Conservation (phyloP, 2,113 vertebrate genomes). For the Steatornis caripensis region DNA sequence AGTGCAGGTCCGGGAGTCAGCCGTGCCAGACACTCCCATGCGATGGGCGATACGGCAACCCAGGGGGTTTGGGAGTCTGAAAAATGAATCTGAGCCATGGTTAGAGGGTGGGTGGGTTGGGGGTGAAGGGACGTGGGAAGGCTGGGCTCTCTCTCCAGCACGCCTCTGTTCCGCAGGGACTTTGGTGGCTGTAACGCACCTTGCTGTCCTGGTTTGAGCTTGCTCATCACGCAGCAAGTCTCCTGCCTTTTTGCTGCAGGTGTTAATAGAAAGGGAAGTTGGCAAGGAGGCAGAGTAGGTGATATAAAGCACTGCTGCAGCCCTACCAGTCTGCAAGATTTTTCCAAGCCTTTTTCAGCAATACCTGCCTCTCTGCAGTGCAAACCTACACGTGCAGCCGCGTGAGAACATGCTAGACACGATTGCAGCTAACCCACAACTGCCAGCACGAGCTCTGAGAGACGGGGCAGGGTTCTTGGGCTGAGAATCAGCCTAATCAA, state of each 20-base stretch:
- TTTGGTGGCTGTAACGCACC: not conserved
- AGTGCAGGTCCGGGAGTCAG: not conserved
- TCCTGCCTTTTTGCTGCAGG: not conserved
- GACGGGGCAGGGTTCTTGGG: not conserved
- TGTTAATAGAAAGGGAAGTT: not conserved
- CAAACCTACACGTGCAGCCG: not conserved
- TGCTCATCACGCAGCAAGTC: fast-evolving
- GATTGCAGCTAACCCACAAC: not conserved
- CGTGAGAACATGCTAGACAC: fast-evolving
- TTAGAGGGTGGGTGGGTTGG: not conserved
- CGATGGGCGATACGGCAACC: not conserved
- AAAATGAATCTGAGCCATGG: not conserved
- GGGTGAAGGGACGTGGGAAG: not conserved
- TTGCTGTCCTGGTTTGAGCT: too few relatives aligned
- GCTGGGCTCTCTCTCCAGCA: fast-evolving
- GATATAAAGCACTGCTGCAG: not conserved
- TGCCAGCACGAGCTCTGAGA: not conserved
- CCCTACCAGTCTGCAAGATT: not conserved
- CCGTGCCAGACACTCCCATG: fast-evolving
- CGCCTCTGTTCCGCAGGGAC: not conserved
- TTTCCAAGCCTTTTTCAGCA: not conserved
- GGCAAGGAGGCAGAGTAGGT: not conserved
- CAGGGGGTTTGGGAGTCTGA: not conserved
- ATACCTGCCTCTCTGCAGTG: not conserved
- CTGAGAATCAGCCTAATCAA: not conserved